Evolutionary conservation across 2,797 vertebrate genomes (phyloP), one percentile per base, ranked within the genome.

Genomic region (Scleropages formosus): DNA sequence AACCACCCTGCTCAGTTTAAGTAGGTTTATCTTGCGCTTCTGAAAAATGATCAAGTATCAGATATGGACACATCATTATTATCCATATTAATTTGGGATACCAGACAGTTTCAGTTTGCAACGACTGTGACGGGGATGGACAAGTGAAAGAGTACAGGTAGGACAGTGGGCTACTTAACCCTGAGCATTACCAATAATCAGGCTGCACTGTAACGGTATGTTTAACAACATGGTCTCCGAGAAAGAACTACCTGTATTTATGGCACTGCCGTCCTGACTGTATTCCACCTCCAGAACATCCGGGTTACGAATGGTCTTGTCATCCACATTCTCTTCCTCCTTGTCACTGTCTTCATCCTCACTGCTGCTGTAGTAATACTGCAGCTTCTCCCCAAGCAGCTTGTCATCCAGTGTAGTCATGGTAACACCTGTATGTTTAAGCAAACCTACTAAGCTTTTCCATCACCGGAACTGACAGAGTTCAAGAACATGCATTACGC

Each of bases 311-410:
- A 94, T 85, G 76, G 80, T 89, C 78, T 92, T 93, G 16, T 84
- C 84, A 49, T 86, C 87, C 7, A 81, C 84, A 2, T 91, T 94
- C 3, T 95, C 93, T 15, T 96, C 95, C 65, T 97, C 96, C 0
- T 88, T 93, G 62, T 98, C 97, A 0, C 96, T 98, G 83, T 96
- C 96, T 79, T 98, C 98, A 26, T 94, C 95, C 80, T 96, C 97
- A 4, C 98, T 99, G 84, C 97, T 99, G 89, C 98, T 99, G 85
- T 96, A 99, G 80, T 98, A 99, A 79, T 99, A 99, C 87, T 99
- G 97, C 82, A 97, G 91, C 89, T 98, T 99, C 90, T 99, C 98
- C 1, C 97, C 98, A 69, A 99, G 89, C 26, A 99, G 74, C 79
- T 96, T 98, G 83, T 98, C 97, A 44, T 99, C 98, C 76, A 96